phyloP scores from a whole-genome alignment of 2,888 invertebrate species.

The Eupithecia subfuscata region DNA sequence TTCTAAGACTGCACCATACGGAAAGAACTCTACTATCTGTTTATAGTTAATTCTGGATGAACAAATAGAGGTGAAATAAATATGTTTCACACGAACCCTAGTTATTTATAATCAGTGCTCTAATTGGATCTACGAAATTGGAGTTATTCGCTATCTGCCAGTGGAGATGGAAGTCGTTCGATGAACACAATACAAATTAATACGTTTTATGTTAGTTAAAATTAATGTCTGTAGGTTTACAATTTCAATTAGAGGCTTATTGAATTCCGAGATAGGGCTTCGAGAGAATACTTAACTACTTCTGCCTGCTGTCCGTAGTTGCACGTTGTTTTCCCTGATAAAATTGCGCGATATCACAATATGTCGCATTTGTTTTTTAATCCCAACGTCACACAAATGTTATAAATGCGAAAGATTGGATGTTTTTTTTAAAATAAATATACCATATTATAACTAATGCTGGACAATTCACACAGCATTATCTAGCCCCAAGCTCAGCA shows the following conservation, averaged over 20 bases:
- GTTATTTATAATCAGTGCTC: slow-evolving; percentile 11
- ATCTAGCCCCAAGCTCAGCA: no score
- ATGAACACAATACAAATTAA: slow-evolving; percentile 15
- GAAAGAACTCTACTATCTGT: no score
- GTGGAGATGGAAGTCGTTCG: slow-evolving; percentile 15
- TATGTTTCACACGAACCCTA: not conserved
- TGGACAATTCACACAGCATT: no score
- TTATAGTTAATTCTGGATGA: not conserved
- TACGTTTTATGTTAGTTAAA: slow-evolving; percentile 12
- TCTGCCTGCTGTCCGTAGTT: not conserved
- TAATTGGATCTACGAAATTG: slow-evolving; percentile 17
- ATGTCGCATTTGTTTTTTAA: no score
- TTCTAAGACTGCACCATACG: no score
- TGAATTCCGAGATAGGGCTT: slow-evolving; percentile 5
- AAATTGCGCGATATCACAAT: not conserved
- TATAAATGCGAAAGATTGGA: no score
- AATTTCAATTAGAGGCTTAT: slow-evolving; percentile 16
- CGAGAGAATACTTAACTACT: not conserved
- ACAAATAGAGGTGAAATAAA: not conserved
- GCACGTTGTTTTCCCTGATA: not conserved
- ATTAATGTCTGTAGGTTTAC: slow-evolving; percentile 13
- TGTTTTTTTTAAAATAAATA: no score
- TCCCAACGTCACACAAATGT: no score
- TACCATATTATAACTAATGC: no score
- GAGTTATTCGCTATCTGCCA: slow-evolving; percentile 18